Conservation (phyloP, 30 jellyfish, hydroid and myxozoan species). For the Cassiopea xamachana region DNA sequence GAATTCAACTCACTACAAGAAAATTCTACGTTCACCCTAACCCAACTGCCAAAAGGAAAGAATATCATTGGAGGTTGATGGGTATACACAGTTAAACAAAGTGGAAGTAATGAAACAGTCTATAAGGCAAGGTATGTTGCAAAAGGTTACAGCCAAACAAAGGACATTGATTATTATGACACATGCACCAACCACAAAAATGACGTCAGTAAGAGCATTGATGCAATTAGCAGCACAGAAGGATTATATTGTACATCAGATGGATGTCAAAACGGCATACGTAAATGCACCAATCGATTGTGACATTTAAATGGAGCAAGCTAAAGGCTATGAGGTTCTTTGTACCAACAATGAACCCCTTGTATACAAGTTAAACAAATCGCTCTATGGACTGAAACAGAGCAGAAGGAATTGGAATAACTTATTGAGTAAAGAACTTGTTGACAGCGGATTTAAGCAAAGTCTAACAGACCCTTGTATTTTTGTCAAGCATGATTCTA, state of each 20-base stretch:
- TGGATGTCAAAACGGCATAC: slow-evolving; percentile 54
- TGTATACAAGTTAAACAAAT: slow-evolving; percentile 35
- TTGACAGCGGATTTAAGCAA: slow-evolving; percentile 15
- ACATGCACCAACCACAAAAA: slow-evolving; percentile 47
- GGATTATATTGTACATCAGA: slow-evolving; percentile 17
- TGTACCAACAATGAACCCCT: slow-evolving; percentile 23
- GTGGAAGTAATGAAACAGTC: slow-evolving; percentile 15
- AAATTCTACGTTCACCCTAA: slow-evolving; percentile 44
- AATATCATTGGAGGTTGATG: slow-evolving; percentile 76
- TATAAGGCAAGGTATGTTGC: background rate
- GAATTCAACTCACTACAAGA: slow-evolving; percentile 56
- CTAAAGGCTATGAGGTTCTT: slow-evolving; percentile 58
- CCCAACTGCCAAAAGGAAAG: slow-evolving; percentile 62
- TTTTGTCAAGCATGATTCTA: slow-evolving; percentile 21
- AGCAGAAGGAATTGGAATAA: slow-evolving; percentile 64
- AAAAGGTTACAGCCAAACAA: no score
- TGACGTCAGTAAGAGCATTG: slow-evolving; percentile 1
- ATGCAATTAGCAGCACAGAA: slow-evolving; percentile 19
- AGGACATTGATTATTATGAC: slow-evolving; percentile 56
- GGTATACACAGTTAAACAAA: slow-evolving; percentile 51
- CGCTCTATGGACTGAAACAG: slow-evolving; percentile 57
- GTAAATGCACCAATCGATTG: slow-evolving; percentile 59
- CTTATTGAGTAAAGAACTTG: slow-evolving; percentile 2
- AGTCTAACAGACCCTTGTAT: slow-evolving; percentile 50
- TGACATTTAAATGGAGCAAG: slow-evolving; percentile 50